These are phyloP conservation scores for Andrena hattorfiana DNA, from an alignment of 2,888 invertebrate species.

Conservation along the genomic window DNA sequence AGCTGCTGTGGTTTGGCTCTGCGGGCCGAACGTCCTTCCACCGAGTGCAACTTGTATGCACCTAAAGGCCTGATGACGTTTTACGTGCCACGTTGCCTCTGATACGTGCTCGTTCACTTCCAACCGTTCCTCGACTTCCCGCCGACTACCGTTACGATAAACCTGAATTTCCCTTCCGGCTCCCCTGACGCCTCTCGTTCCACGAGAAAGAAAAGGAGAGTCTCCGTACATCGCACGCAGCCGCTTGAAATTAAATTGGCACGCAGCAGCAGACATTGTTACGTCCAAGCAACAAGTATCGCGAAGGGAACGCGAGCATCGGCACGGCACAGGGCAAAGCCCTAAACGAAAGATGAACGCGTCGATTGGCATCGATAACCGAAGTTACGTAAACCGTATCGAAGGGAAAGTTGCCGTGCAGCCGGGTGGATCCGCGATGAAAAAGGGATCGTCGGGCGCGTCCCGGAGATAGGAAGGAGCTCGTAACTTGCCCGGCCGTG, in stretches of 20 bases:
- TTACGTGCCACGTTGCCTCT: conserved; percentile 6
- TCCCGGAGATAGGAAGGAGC: conserved; percentile 33
- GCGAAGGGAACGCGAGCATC: not conserved
- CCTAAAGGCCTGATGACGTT: conserved; percentile 48
- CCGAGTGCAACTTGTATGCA: conserved; percentile 20
- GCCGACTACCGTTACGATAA: not conserved
- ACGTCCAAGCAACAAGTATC: no score
- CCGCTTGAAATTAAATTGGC: no score
- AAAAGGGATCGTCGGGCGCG: conserved; percentile 13
- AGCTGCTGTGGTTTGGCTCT: conserved; percentile 65
- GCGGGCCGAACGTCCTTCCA: conserved; percentile 40
- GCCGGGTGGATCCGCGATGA: not conserved
- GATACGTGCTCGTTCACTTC: not conserved
- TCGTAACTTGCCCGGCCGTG: conserved; percentile 25
- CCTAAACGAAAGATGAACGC: not conserved
- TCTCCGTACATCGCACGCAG: no score
- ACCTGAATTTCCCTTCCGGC: no score
- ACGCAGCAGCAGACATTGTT: no score
- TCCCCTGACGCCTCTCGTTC: no score
- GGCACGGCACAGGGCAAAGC: not conserved
- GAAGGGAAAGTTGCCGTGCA: not conserved
- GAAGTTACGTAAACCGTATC: conserved; percentile 2
- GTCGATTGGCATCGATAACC: conserved; percentile 1
- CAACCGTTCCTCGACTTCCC: not conserved
- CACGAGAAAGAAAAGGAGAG: no score